phyloP scores from a whole-genome alignment of 1,140 invertebrate genomes.

The Bathynomus jamesi region DNA sequence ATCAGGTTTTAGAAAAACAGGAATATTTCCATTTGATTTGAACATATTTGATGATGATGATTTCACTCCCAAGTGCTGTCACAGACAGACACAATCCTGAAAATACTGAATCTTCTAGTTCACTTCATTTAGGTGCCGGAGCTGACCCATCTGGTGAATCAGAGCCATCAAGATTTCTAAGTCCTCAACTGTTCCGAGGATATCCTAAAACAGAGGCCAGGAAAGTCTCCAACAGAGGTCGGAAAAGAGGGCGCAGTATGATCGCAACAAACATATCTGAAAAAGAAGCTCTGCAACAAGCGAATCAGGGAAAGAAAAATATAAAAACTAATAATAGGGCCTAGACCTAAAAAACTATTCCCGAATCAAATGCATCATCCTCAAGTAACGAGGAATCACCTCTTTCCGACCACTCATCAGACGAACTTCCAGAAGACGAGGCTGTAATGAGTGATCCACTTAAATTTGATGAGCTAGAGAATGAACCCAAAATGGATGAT shows the following conservation, averaged over 20 bases:
- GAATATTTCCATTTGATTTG: conserved; percentile 29
- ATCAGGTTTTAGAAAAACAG: conserved; percentile 24
- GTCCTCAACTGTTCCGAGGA: not conserved
- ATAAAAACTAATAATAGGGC: not conserved
- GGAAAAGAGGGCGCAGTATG: not conserved
- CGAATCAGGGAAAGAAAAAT: too few relatives aligned
- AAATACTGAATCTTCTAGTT: too few relatives aligned
- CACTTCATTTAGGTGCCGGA: not conserved
- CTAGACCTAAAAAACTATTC: not conserved
- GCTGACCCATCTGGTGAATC: not conserved
- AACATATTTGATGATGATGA: conserved; percentile 24
- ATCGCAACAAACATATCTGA: too few relatives aligned
- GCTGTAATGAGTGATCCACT: too few relatives aligned
- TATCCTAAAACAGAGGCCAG: not conserved
- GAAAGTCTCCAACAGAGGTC: too few relatives aligned
- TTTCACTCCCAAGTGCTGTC: conserved; percentile 1
- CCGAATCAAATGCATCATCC: not conserved
- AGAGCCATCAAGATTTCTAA: not conserved
- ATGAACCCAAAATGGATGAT: too few relatives aligned
- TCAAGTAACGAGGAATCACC: not conserved
- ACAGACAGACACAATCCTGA: not conserved
- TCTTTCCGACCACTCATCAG: conserved; percentile 2
- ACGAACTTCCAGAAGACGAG: conserved; percentile 2
- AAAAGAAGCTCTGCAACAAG: not conserved
- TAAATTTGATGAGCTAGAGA: too few relatives aligned